These are phyloP conservation scores for Xestobium rufovillosum DNA, from an alignment of 2,888 invertebrate species.

Conservation along the genomic window DNA sequence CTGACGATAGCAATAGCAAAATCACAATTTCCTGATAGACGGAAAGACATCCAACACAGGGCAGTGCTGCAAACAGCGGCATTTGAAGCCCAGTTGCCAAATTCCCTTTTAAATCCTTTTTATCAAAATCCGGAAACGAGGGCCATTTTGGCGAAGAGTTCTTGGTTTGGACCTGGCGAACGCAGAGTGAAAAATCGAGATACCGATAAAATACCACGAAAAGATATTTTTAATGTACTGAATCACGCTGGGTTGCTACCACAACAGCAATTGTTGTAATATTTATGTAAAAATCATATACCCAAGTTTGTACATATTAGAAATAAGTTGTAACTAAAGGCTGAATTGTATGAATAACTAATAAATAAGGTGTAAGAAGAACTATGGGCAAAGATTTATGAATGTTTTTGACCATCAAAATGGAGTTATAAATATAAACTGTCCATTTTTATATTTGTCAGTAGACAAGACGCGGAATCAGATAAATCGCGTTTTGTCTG, in stretches of 20 bases:
- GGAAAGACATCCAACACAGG: slow-evolving; percentile 43
- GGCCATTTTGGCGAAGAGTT: slow-evolving; percentile 48
- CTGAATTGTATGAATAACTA: no score
- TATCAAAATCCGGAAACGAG: slow-evolving; percentile 51
- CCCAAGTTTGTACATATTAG: no score
- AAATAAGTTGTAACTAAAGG: no score
- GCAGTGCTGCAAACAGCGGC: slow-evolving; percentile 51
- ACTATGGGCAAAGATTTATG: no score
- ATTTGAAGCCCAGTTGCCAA: slow-evolving; percentile 48
- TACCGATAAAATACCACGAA: slow-evolving; percentile 53
- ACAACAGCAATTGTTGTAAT: slow-evolving; percentile 20
- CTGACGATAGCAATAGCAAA: background rate
- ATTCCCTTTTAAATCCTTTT: slow-evolving; percentile 52
- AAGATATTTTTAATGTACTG: slow-evolving; percentile 56
- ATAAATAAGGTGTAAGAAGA: no score
- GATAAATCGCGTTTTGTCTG: no score
- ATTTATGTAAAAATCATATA: no score
- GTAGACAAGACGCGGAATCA: no score
- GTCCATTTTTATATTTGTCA: no score
- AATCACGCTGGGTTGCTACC: slow-evolving; percentile 56
- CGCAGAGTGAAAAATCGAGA: slow-evolving; percentile 52
- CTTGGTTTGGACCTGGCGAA: slow-evolving; percentile 57
- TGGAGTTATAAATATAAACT: no score
- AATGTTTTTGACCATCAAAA: no score
- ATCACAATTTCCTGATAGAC: background rate